A percentile compares a stretch with the other conserved stretches of the same genome.
These are phyloP conservation scores for Caenorhabditis sp. DNA, from an alignment of 2,888 invertebrate genomes.

Conservation along the genomic window DNA sequence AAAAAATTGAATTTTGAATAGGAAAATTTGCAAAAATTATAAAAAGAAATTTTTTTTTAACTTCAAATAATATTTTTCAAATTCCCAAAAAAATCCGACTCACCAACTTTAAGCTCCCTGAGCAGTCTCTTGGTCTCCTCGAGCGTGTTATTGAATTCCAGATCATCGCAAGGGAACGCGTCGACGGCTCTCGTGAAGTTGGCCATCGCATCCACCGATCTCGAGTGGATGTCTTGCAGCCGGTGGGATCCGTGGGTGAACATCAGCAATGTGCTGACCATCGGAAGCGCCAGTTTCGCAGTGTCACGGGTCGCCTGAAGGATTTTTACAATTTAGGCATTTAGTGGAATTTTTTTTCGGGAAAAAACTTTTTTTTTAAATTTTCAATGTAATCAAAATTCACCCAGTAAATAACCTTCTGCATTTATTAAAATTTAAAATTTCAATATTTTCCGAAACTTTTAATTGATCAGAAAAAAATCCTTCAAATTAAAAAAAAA, in stretches of 20 bases:
- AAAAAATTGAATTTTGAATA: too few species aligned
- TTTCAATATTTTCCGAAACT: too few species aligned
- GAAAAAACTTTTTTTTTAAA: too few species aligned
- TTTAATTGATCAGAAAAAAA: too few species aligned
- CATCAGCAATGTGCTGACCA: constrained; percentile 19
- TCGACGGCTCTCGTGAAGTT: constrained; percentile 35
- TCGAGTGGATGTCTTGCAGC: constrained; percentile 10
- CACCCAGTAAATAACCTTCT: too few species aligned
- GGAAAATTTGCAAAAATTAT: too few species aligned
- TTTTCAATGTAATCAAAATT: too few species aligned
- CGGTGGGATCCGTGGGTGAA: constrained; percentile 12
- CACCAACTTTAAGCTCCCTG: constrained; percentile 19
- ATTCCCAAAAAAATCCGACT: neutral
- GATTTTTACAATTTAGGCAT: too few species aligned
- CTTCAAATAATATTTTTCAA: neutral
- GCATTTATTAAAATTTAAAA: too few species aligned
- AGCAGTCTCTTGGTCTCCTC: constrained; percentile 26
- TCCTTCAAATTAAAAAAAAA: too few species aligned
- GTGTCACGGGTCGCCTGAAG: constrained; percentile 22
- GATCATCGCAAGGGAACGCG: constrained; percentile 16
- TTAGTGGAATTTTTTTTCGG: too few species aligned
- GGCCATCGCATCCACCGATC: constrained; percentile 40
- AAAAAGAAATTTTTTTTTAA: too few species aligned
- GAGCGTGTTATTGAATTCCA: neutral
- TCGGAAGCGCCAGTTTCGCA: constrained; percentile 38